Evolutionary conservation across 2,797 vertebrate species (phyloP).

Genomic region (Chaetodon trifasciatus): DNA sequence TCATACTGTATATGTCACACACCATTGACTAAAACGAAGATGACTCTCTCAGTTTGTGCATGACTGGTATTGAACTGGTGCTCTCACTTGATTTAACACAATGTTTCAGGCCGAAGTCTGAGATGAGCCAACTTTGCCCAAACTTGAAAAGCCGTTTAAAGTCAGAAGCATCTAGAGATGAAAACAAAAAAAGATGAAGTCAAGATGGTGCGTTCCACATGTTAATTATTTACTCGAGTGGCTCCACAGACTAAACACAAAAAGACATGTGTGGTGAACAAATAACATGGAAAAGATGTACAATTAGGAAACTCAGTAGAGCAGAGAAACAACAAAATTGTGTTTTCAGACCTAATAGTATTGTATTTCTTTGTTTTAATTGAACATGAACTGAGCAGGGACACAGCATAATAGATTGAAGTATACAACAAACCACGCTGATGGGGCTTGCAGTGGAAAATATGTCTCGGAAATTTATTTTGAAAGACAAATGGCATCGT

Average conservation of each 20-base stretch:
- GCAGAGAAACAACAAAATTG: constrained; percentile 76
- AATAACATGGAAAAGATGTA: constrained; percentile 72
- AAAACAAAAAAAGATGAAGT: constrained; percentile 9
- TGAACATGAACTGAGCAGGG: constrained; percentile 73
- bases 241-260: constrained; percentile 63
- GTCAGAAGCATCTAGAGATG: constrained; percentile 12
- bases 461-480: constrained; percentile 30
- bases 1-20: constrained; percentile 15
- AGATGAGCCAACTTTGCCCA: constrained; percentile 9
- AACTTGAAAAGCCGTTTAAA: constrained; percentile 28
- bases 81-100: constrained; percentile 32
- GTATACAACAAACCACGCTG: constrained; percentile 11
- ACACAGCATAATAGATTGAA: constrained; percentile 50
- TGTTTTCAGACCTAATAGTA: constrained; percentile 69
- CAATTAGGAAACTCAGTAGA: constrained; percentile 76
- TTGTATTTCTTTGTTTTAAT: constrained; percentile 71
- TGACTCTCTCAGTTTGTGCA: constrained; percentile 11
- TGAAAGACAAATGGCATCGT: constrained; percentile 31
- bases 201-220: constrained; percentile 45
- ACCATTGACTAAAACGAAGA: constrained; percentile 5
- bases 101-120: constrained; percentile 22
- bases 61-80: not conserved
- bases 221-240: constrained; percentile 72
- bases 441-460: not conserved
- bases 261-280: constrained; percentile 65